phyloP scores from a whole-genome alignment of 2,888 invertebrate species.

The Scaptomyza tumidula region DNA sequence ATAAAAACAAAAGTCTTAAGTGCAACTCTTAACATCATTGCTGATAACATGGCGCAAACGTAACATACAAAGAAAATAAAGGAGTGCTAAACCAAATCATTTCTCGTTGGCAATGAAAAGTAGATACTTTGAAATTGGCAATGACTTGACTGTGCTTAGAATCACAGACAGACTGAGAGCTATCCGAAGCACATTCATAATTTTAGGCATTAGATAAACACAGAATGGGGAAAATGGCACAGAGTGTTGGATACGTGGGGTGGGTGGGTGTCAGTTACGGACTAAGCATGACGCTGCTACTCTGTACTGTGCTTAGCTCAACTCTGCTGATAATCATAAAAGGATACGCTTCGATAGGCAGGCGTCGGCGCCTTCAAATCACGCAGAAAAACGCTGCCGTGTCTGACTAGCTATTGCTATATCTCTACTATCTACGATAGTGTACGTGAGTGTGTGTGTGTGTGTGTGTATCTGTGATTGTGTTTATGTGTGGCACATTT shows the following conservation, averaged over 20 bases:
- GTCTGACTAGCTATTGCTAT: constrained; percentile 67
- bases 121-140: constrained; percentile 44
- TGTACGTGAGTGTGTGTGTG: constrained; percentile 13
- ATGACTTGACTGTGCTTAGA: constrained; percentile 43
- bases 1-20: constrained; percentile 31
- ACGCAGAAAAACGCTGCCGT: constrained; percentile 76
- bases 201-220: constrained; percentile 64
- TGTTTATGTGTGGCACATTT: constrained; percentile 62
- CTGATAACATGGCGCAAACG: constrained; percentile 48
- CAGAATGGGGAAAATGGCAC: constrained; percentile 3
- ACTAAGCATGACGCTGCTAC: constrained; percentile 60
- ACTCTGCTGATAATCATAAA: constrained; percentile 68
- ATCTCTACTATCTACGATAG: constrained; percentile 11
- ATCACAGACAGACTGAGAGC: constrained; percentile 26
- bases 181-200: constrained; percentile 60
- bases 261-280: constrained; percentile 6
- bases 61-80: constrained; percentile 21
- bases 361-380: constrained; percentile 64
- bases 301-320: constrained; percentile 1
- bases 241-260: no score
- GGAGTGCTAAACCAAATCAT: constrained; percentile 5
- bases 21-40: constrained; percentile 25
- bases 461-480: constrained; percentile 18
- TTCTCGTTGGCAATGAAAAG: constrained; percentile 21
- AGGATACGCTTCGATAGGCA: constrained; percentile 73